A percentile compares a stretch with the other conserved stretches of the same genome.
phyloP scores from a whole-genome alignment of 2,888 invertebrate species.

The Omphaloscelis lunosa region DNA sequence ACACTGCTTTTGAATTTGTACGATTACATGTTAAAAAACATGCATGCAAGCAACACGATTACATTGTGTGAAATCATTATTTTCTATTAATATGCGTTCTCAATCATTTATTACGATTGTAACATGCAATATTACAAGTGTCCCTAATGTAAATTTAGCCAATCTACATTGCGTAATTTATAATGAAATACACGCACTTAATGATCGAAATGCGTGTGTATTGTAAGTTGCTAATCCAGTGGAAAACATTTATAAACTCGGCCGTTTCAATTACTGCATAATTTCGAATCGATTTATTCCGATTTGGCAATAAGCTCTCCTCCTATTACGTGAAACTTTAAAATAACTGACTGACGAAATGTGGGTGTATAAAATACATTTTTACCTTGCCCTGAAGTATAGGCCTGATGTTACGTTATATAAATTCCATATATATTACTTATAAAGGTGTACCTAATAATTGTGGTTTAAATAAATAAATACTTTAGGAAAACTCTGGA shows the following conservation, averaged over 20 bases:
- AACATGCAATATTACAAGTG: slow-evolving; percentile 33
- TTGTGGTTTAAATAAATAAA: too few relatives aligned
- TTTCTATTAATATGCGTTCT: slow-evolving; percentile 6
- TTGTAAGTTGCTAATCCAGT: neutral
- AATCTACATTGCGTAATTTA: slow-evolving; percentile 2
- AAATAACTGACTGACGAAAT: neutral
- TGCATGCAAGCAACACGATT: slow-evolving; percentile 18
- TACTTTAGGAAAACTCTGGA: too few relatives aligned
- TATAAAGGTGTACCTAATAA: too few relatives aligned
- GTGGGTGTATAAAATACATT: neutral
- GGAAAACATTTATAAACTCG: slow-evolving; percentile 9
- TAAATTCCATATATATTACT: neutral
- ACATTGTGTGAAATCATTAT: slow-evolving; percentile 24
- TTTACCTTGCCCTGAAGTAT: neutral
- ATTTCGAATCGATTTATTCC: neutral
- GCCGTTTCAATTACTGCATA: neutral
- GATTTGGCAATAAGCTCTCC: neutral
- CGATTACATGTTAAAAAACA: slow-evolving; percentile 20
- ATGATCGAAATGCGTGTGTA: slow-evolving; percentile 40
- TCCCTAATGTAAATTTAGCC: slow-evolving; percentile 1
- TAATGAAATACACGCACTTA: slow-evolving; percentile 41
- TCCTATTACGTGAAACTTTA: too few relatives aligned
- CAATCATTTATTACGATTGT: slow-evolving; percentile 22
- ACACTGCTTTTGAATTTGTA: slow-evolving; percentile 23
- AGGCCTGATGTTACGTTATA: neutral